Percentiles rank a stretch among this genome's conserved stretches.
These are phyloP conservation scores for Thumatha senex DNA, from an alignment of 2,888 invertebrate species.

Conservation along the genomic window DNA sequence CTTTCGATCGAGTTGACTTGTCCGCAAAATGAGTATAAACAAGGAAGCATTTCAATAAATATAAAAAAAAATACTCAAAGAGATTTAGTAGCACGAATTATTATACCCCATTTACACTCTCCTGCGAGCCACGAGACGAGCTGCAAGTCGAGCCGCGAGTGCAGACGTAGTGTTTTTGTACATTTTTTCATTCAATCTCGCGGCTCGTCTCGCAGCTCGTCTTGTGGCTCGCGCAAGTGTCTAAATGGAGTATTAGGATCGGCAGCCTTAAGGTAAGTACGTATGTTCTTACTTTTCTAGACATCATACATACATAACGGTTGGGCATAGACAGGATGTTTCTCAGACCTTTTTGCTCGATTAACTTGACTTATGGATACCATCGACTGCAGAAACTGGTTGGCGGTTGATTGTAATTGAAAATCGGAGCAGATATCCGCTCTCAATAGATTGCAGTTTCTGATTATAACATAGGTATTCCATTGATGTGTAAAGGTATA, in stretches of 20 bases:
- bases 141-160: too few species aligned
- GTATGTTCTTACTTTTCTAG: background rate
- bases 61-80: too few species aligned
- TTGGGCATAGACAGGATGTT: conserved; percentile 9
- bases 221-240: too few species aligned
- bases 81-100: background rate
- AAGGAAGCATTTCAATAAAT: too few species aligned
- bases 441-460: background rate
- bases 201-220: too few species aligned
- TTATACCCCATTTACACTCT: too few species aligned
- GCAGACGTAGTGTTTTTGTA: too few species aligned
- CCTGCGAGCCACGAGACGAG: too few species aligned
- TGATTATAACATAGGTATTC: background rate
- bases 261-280: background rate
- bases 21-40: too few species aligned
- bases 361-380: conserved; percentile 13
- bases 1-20: too few species aligned
- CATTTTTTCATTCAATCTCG: too few species aligned
- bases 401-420: conserved; percentile 7
- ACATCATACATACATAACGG: conserved; percentile 15
- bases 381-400: conserved; percentile 12
- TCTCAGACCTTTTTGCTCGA: conserved; percentile 20
- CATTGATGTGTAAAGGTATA: background rate
- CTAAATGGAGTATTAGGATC: too few species aligned
- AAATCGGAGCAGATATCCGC: conserved; percentile 6